These are phyloP conservation scores for Hucho hucho DNA, from an alignment of 2,113 vertebrate genomes.

Conservation along the genomic window DNA sequence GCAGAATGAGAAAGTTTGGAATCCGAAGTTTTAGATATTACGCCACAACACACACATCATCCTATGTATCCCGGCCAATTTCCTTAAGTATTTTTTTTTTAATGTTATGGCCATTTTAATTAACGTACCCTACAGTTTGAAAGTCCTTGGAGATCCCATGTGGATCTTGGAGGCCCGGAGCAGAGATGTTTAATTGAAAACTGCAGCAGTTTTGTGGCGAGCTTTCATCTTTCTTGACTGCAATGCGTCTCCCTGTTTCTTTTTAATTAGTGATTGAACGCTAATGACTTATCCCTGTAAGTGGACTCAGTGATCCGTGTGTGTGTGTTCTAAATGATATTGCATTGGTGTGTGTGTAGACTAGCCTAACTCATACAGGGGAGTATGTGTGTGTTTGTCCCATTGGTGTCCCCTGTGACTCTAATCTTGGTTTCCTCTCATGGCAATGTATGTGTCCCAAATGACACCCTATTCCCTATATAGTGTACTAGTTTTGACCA, in stretches of 20 bases:
- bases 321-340: background rate
- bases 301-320: too few species aligned
- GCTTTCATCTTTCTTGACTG: conserved; percentile 34
- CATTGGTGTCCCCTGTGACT: background rate
- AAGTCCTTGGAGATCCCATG: conserved; percentile 41
- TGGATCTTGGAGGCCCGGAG: conserved; percentile 39
- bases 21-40: conserved; percentile 1
- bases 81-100: conserved; percentile 6
- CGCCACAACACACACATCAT: background rate
- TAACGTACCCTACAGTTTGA: conserved; percentile 41
- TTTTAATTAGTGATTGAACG: conserved; percentile 28
- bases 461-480: too few species aligned
- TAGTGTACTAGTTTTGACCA: too few species aligned
- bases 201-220: conserved; percentile 40
- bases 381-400: background rate
- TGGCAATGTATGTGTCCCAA: too few species aligned
- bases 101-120: conserved; percentile 46
- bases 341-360: too few species aligned
- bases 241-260: background rate
- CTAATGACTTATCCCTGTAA: conserved; percentile 9
- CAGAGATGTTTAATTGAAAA: conserved; percentile 51
- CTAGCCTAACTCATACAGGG: too few species aligned
- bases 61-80: conserved; percentile 4
- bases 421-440: background rate
- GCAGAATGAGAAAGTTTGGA: background rate